Evolutionary conservation across 35 echinoderm and acorn worm species (phyloP).

Genomic region (Ophioderma brevispina): DNA sequence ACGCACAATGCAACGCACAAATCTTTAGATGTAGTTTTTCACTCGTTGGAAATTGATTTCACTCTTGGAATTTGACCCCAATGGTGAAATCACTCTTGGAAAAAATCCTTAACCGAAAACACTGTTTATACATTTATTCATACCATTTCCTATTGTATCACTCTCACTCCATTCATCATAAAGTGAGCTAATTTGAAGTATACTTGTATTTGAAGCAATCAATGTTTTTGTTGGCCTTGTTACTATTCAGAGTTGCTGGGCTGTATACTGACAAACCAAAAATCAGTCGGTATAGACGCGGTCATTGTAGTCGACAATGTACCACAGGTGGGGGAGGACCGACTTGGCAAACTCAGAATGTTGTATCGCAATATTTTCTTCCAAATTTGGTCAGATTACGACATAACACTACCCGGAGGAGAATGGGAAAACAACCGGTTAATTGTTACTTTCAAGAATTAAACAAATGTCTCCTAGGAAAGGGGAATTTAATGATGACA

Average conservation of each 20-base stretch:
- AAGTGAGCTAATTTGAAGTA: background rate
- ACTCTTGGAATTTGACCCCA: background rate
- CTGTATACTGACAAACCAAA: slow-evolving; percentile 80
- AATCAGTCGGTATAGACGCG: slow-evolving; percentile 86
- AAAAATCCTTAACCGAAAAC: too few species aligned
- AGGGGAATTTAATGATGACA: too few species aligned
- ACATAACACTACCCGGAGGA: slow-evolving; percentile 93
- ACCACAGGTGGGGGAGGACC: slow-evolving; percentile 78
- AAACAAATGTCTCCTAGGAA: too few species aligned
- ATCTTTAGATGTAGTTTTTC: background rate
- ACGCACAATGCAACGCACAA: too few species aligned
- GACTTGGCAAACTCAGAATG: slow-evolving; percentile 86
- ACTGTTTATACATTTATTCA: too few species aligned
- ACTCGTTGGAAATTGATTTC: background rate
- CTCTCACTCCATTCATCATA: too few species aligned
- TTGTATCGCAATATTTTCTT: slow-evolving; percentile 88
- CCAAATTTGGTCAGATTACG: slow-evolving; percentile 91
- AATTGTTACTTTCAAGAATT: too few species aligned
- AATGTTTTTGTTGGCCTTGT: background rate
- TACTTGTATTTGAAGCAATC: background rate
- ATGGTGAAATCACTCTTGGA: background rate
- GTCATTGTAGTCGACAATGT: slow-evolving; percentile 94
- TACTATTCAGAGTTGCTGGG: slow-evolving; percentile 74
- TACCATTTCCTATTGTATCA: too few species aligned
- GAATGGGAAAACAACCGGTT: slow-evolving; percentile 33